phyloP scores from a whole-genome alignment of 64 coral and sea anemone genomes.

The Montipora foliosa region DNA sequence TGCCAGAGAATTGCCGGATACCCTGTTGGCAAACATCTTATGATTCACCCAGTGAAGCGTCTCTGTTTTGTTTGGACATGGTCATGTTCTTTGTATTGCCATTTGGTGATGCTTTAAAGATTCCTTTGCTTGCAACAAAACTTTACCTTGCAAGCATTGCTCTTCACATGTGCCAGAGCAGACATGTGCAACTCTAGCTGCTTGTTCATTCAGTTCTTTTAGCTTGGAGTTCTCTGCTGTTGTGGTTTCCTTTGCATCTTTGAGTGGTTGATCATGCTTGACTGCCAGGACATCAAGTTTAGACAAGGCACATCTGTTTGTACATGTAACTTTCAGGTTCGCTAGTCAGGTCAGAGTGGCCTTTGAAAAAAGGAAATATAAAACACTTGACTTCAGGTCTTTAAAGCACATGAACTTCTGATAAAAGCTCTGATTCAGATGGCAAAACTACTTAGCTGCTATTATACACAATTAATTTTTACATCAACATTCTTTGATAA shows the following conservation, averaged over 20 bases:
- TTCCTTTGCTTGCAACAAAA: not conserved
- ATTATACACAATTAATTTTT: too few species aligned
- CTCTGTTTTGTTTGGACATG: conserved; percentile 69
- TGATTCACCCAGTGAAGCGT: conserved; percentile 82
- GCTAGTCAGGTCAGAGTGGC: conserved; percentile 40
- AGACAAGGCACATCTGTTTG: conserved; percentile 25
- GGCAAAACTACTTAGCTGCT: not conserved
- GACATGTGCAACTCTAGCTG: not conserved
- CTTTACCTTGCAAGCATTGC: not conserved
- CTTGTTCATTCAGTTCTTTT: not conserved
- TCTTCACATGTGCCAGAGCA: conserved; percentile 5
- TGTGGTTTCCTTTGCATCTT: conserved; percentile 32
- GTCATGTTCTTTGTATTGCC: conserved; percentile 73
- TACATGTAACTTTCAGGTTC: conserved; percentile 60
- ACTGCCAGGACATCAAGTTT: conserved; percentile 33
- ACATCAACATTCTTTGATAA: too few species aligned
- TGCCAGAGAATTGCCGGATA: conserved; percentile 54
- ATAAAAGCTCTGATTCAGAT: not conserved
- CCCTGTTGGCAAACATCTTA: conserved; percentile 55
- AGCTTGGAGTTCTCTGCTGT: conserved; percentile 18
- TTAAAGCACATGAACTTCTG: not conserved
- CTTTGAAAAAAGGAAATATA: conserved; percentile 28
- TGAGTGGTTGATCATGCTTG: conserved; percentile 8
- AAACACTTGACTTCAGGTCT: not conserved
- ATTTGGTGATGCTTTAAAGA: conserved; percentile 15